Evolutionary conservation across 2,113 vertebrate genomes (phyloP).

Genomic region (Crotophaga sulcirostris): DNA sequence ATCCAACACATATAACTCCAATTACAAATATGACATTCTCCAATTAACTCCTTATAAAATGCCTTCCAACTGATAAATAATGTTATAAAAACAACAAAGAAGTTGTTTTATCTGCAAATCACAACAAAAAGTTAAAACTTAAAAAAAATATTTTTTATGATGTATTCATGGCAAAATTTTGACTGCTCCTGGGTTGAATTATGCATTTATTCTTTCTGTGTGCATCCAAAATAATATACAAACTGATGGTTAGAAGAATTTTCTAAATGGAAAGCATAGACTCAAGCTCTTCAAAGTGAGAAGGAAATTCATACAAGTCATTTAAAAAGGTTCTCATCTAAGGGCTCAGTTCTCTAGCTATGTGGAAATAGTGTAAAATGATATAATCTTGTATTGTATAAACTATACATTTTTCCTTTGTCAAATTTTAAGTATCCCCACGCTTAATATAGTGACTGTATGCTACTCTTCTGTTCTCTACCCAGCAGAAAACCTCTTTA

Average conservation of each 20-base stretch:
- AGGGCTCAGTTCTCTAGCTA: background rate
- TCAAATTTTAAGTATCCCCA: background rate
- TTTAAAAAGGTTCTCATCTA: background rate
- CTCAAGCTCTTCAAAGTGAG: background rate
- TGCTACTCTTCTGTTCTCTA: background rate
- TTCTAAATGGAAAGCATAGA: background rate
- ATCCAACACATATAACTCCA: background rate
- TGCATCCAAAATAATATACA: background rate
- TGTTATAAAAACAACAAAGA: background rate
- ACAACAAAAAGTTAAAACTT: background rate
- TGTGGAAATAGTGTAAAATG: background rate
- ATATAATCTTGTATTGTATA: background rate
- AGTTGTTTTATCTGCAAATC: background rate
- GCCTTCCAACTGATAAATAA: background rate
- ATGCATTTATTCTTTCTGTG: background rate
- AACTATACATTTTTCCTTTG: background rate
- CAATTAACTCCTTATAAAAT: background rate
- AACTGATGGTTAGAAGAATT: background rate
- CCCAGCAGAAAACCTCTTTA: background rate
- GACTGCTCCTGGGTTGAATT: background rate
- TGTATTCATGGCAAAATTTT: background rate
- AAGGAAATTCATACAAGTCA: background rate
- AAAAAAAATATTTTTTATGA: background rate
- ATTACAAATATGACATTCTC: background rate
- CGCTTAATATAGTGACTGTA: background rate